Conservation (phyloP, 1,140 invertebrate genomes). For the Ylistrum balloti region DNA sequence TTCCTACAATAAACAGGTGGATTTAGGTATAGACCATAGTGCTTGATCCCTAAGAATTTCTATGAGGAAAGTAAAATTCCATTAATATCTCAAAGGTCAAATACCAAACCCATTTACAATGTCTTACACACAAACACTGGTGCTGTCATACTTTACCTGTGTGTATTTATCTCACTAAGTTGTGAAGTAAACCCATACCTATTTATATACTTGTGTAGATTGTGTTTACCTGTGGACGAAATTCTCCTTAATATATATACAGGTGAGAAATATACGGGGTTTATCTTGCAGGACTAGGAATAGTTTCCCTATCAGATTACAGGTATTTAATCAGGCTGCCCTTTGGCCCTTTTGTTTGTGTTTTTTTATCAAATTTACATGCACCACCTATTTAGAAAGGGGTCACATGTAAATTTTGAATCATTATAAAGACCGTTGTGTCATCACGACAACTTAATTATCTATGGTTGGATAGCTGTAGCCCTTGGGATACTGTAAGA, state of each 20-base stretch:
- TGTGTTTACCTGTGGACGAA: not conserved
- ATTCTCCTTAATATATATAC: not conserved
- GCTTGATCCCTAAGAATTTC: not conserved
- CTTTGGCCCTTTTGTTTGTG: not conserved
- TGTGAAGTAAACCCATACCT: slow-evolving; percentile 25
- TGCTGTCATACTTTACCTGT: not conserved
- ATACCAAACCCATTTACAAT: slow-evolving; percentile 21
- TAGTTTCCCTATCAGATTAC: slow-evolving; percentile 26
- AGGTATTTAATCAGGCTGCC: not conserved
- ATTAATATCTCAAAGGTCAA: slow-evolving; percentile 29
- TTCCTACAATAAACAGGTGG: not conserved
- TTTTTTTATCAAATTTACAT: slow-evolving; percentile 28
- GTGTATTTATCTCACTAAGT: slow-evolving; percentile 35
- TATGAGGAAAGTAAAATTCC: not conserved
- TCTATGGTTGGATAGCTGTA: not conserved
- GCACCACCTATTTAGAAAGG: slow-evolving; percentile 32
- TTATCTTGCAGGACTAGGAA: not conserved
- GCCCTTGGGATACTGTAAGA: not conserved
- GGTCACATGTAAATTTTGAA: not conserved
- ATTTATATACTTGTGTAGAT: slow-evolving; percentile 12
- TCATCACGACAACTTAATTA: slow-evolving; percentile 17
- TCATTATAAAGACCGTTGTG: not conserved
- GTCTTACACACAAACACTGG: not conserved
- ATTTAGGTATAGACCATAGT: not conserved
- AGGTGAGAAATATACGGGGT: not conserved